These are phyloP conservation scores for Lophius americanus DNA, from an alignment of 2,797 vertebrate genomes.

Conservation along the genomic window DNA sequence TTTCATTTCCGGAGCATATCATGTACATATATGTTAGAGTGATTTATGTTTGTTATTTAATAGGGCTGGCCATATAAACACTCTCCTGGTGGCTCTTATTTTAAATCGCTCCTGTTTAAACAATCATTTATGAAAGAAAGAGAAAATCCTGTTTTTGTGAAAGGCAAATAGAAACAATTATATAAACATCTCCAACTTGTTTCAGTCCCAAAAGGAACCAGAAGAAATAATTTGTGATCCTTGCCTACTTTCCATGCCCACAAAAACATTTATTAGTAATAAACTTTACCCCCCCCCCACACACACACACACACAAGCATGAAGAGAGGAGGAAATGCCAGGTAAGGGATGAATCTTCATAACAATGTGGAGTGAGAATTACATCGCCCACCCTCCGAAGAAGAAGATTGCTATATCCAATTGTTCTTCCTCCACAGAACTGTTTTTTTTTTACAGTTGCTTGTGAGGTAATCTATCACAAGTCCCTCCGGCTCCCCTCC, in stretches of 20 bases:
- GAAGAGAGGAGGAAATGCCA: slow-evolving; percentile 8
- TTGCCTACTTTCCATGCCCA: background rate
- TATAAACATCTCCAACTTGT: slow-evolving; percentile 32
- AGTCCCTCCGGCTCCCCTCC: slow-evolving; percentile 61
- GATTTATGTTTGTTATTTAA: too few species aligned
- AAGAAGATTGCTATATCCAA: slow-evolving; percentile 19
- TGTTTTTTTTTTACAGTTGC: slow-evolving; percentile 32
- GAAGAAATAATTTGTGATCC: slow-evolving; percentile 21
- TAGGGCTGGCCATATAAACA: too few species aligned
- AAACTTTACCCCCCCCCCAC: slow-evolving; percentile 4
- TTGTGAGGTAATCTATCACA: slow-evolving; percentile 63
- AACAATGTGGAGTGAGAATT: background rate
- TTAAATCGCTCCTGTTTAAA: background rate
- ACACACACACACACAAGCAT: too few species aligned
- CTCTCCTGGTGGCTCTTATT: background rate
- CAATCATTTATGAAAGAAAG: background rate
- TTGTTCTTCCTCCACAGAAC: slow-evolving; percentile 34
- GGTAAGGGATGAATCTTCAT: slow-evolving; percentile 1
- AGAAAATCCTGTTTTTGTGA: slow-evolving; percentile 13
- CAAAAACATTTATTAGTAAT: slow-evolving; percentile 27
- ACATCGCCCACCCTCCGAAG: slow-evolving; percentile 2
- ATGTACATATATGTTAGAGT: too few species aligned
- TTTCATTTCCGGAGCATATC: too few species aligned
- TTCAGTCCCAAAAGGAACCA: slow-evolving; percentile 12
- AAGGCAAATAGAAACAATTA: slow-evolving; percentile 16